Evolutionary conservation across 2,888 invertebrate species (phyloP), one percentile per base, ranked within the genome.

Genomic region (Baronia brevicornis): DNA sequence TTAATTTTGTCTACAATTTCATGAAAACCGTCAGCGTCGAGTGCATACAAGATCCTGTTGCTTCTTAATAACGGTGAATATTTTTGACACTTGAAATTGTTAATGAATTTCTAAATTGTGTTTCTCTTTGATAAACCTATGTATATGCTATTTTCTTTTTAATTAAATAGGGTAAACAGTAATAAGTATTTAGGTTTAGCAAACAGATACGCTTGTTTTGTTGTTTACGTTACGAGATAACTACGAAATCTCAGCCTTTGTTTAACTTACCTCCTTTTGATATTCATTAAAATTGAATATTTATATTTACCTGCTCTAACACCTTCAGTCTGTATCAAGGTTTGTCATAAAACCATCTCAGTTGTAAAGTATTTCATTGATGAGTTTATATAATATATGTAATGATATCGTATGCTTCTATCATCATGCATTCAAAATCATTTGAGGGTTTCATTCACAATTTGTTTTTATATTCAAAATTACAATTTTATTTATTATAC

Each of bases 21-120:
- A 75, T 78, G 74, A 62, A 75, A 75, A 77, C 65, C 63, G 66
- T 60, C 60, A 54, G 57, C 58, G 58, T 56, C 55, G 61, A 63
- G 72, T 74, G 74, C 63, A 67, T 59, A 59, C 54, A 58, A 65
- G 64, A 71, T 79, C 78, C 79, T 75, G 78, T 75, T 77, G 73
- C 74, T 75, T 65, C 69, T 77, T 62, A 66, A 54, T 64, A 69
- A 66, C 67, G 73, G 80, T 80, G 55, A 75, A 79, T 72, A 60
- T 63, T 60, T 66, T 66, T 60, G 52, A 54, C 50, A n/a, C n/a
- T n/a, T n/a, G 26, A 25, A 32, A 22, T 29, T 34, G 17, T 28
- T 11, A 26, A 26, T 4, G 14, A 17, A 5, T 33, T 36, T 39
- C 28, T 33, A 27, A 27, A 22, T 5, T 21, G 13, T 4, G 3